Conservation (phyloP, 1,140 invertebrate species). For the Rhagoletis zephyria region DNA sequence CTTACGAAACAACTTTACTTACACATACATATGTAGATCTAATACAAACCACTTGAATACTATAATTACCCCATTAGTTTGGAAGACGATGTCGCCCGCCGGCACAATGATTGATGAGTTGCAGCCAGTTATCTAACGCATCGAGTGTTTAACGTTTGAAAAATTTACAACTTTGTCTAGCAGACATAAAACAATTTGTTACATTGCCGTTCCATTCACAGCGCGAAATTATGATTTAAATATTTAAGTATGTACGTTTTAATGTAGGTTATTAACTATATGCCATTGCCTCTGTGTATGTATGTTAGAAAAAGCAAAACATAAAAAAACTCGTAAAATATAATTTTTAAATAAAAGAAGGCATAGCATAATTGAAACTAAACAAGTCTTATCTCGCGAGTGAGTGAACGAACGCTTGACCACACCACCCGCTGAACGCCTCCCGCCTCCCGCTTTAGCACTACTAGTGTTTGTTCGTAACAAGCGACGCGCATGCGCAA, state of each 20-base stretch:
- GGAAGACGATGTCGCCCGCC: background rate
- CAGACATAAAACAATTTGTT: background rate
- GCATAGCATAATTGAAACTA: background rate
- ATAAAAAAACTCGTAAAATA: background rate
- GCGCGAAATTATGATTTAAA: background rate
- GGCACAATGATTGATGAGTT: background rate
- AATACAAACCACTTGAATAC: no score
- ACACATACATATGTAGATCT: no score
- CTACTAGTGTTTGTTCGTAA: background rate
- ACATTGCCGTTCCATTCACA: background rate
- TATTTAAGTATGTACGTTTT: background rate
- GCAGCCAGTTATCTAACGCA: background rate
- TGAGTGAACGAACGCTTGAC: slow-evolving; percentile 8
- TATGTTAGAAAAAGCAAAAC: background rate
- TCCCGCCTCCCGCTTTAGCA: background rate
- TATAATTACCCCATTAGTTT: background rate
- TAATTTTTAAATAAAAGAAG: background rate
- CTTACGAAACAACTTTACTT: no score
- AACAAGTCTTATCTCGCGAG: background rate
- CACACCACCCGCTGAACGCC: background rate
- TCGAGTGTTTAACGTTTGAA: background rate
- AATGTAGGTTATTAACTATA: background rate
- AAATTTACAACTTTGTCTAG: background rate
- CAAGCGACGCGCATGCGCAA: background rate
- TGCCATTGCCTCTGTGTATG: background rate